These are phyloP conservation scores for Megalonaias nervosa DNA, from an alignment of 1,140 invertebrate genomes.

Conservation along the genomic window DNA sequence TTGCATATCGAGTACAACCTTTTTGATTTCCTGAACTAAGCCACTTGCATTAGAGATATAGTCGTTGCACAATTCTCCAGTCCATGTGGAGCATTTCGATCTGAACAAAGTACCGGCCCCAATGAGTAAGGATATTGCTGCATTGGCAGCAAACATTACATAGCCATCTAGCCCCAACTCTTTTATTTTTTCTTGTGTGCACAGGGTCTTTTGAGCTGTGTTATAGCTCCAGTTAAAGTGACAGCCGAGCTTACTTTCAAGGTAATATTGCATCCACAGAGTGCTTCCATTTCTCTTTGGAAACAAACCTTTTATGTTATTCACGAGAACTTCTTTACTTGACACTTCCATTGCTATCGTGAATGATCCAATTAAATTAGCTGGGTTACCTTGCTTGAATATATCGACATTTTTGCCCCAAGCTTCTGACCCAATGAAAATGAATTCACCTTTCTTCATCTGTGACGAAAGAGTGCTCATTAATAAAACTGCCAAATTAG, in stretches of 20 bases:
- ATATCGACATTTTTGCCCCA: not conserved
- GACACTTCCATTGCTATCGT: constrained; percentile 14
- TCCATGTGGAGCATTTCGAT: not conserved
- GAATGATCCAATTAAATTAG: constrained; percentile 8
- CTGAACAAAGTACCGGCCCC: not conserved
- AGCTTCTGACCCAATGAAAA: constrained; percentile 24
- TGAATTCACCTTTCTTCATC: constrained; percentile 16
- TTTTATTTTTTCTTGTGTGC: not conserved
- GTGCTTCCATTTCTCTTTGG: not conserved
- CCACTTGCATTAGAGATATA: not conserved
- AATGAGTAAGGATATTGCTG: not conserved
- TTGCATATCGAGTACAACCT: not conserved
- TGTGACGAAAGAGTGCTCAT: constrained; percentile 3
- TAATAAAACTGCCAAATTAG: not conserved
- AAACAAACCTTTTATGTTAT: not conserved
- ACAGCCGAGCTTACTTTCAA: constrained; percentile 10
- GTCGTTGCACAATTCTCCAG: not conserved
- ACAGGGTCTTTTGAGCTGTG: not conserved
- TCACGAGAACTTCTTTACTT: constrained; percentile 1
- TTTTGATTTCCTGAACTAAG: not conserved
- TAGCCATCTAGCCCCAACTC: not conserved
- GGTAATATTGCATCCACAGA: constrained; percentile 5
- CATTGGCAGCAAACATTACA: not conserved
- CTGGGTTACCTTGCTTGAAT: not conserved
- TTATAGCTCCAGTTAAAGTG: constrained; percentile 17